Conservation (phyloP, 2,113 vertebrate genomes). For the Sylvietta virens region DNA sequence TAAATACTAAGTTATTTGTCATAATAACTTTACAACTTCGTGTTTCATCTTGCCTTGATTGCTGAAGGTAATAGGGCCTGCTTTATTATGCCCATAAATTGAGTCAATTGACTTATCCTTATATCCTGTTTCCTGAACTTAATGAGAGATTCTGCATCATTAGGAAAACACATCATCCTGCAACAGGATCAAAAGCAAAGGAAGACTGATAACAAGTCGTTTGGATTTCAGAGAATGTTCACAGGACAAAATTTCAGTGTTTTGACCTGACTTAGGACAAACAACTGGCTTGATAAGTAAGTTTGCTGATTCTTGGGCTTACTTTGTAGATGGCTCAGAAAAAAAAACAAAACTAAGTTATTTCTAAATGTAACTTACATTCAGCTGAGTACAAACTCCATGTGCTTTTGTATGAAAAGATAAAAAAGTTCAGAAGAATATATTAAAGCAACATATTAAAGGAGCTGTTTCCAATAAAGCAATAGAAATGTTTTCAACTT, state of each 20-base stretch:
- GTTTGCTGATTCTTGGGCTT: neutral
- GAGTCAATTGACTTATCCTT: slow-evolving; percentile 84
- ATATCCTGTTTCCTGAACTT: slow-evolving; percentile 87
- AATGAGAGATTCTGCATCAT: slow-evolving; percentile 84
- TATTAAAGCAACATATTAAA: neutral
- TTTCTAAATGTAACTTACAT: neutral
- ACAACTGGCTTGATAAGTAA: slow-evolving; percentile 35
- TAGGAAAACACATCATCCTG: slow-evolving; percentile 81
- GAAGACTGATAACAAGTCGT: slow-evolving; percentile 74
- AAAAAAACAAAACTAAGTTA: neutral
- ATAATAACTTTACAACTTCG: slow-evolving; percentile 76
- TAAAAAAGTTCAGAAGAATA: neutral
- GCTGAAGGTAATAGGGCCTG: slow-evolving; percentile 75
- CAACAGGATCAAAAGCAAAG: slow-evolving; percentile 78
- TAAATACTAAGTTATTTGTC: slow-evolving; percentile 76
- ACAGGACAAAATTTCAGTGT: slow-evolving; percentile 69
- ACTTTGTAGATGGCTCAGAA: neutral
- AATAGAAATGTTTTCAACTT: neutral
- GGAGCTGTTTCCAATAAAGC: neutral
- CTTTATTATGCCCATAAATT: slow-evolving; percentile 86
- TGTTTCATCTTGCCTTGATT: slow-evolving; percentile 79
- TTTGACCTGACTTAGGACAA: slow-evolving; percentile 60
- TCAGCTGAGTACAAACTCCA: neutral
- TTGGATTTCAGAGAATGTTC: slow-evolving; percentile 69
- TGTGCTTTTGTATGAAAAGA: neutral